Percentiles rank a stretch among this genome's conserved stretches.
Conservation (phyloP, 2,888 invertebrate species). For the Parapristionchus giblindavisi region DNA sequence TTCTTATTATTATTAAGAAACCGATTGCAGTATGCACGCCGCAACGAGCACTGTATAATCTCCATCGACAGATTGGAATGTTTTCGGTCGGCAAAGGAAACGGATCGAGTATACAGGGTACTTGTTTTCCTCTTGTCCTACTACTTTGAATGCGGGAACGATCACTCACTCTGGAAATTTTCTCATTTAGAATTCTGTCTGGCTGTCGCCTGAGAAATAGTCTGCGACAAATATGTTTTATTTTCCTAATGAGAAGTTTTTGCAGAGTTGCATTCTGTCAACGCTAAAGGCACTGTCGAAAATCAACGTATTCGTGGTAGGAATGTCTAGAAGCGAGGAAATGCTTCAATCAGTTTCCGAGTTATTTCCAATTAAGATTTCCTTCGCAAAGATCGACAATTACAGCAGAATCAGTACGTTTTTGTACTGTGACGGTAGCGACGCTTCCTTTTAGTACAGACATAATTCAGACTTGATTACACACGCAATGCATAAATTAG, state of each 20-base stretch:
- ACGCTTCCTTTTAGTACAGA: too few relatives aligned
- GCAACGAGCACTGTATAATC: conserved; percentile 13
- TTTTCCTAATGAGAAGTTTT: too few relatives aligned
- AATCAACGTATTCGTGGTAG: conserved; percentile 10
- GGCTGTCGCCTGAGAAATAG: too few relatives aligned
- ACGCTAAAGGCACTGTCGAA: conserved; percentile 22
- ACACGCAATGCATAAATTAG: conserved; percentile 8
- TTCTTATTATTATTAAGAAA: not conserved
- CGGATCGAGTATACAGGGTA: conserved; percentile 5
- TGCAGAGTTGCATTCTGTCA: conserved; percentile 10
- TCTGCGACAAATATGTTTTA: too few relatives aligned
- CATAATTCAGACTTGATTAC: conserved; percentile 21
- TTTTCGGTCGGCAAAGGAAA: not conserved
- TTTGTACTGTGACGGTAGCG: too few relatives aligned
- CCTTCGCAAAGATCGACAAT: conserved; percentile 2
- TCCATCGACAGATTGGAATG: conserved; percentile 32
- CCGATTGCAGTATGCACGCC: not conserved
- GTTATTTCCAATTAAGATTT: conserved; percentile 14
- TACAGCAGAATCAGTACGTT: conserved; percentile 1
- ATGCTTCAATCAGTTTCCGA: not conserved
- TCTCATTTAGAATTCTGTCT: not conserved
- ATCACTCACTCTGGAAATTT: not conserved
- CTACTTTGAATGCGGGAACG: not conserved
- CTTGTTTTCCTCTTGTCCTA: not conserved
- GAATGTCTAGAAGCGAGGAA: conserved; percentile 32